Evolutionary conservation across 2,797 vertebrate species (phyloP), one percentile per base, ranked within the genome.

Genomic region (Hylomyscus alleni): DNA sequence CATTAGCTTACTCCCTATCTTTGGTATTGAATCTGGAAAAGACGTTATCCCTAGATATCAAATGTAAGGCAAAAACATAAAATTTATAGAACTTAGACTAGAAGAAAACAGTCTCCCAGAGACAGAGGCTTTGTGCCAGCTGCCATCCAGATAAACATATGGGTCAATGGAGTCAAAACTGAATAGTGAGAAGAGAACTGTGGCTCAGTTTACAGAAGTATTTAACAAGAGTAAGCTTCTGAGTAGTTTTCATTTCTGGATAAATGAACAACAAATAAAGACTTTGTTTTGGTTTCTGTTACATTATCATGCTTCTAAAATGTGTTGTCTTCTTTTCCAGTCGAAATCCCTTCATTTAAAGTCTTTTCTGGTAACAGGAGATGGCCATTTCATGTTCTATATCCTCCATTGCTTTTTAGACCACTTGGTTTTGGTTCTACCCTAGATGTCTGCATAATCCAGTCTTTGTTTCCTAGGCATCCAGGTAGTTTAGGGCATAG

Each of bases 11-110:
- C 11, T 92, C 19, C 26, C 13, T 95, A 77, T 26, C 89, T 89
- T 95, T 82, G 44, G 37, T 95, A 96, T 93, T 97, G 62, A 96
- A 67, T 90, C 67, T 95, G 40, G 77, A 97, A 90, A 65, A 95
- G 72, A 97, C 93, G 6, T 90, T 75, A 50, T 94, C 60, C 54
- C 44, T 58, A 95, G 80, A 88, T n/a, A 93, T 91, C 58, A 95
- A 72, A 40, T 82, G 24, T 60, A 97, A 22, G 24, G 56, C 91
- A 78, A 86, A 3, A 37, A 96, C 75, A 12, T 76, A 91, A n/a
- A 73, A 90, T 97, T 83, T 94, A 86, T 76, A 83, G 84, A 94
- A 95, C 85, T 93, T 86, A 60, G 24, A 92, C 94, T 50, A 95
- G 76, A 93, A 44, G 0, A 87, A 95, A 91, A 50, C n/a, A 96